Evolutionary conservation across 2,113 vertebrate species (phyloP), one percentile per base, ranked within the genome.

Genomic region (Okapia johnstoni): DNA sequence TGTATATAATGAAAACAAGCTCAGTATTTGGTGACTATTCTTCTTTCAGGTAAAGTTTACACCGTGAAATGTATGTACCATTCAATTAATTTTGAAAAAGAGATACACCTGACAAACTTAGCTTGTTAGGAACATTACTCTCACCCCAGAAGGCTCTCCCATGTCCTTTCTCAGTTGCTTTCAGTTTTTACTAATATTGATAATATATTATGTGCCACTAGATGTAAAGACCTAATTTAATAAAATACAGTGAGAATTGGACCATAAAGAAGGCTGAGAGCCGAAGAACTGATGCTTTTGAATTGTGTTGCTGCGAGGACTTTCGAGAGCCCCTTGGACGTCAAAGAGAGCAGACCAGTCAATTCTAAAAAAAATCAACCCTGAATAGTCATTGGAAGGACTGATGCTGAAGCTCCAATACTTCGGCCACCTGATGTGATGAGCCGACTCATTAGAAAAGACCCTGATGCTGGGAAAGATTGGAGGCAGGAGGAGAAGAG

Each of bases 1-100:
- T 2, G 21, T 1, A 8, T 14, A 16, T 11, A 8, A 58, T 70
- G 12, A 40, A 16, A 46, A 66, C 4, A 21, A 17, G 46, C 33
- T 19, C 30, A 23, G 14, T 46, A 6, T 70, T 46, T 48, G 14
- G 3, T 63, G 23, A 2, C 16, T 58, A 2, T 16, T 81, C 33
- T 46, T 63, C 52, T 80, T 60, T 50, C 7, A 63, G 50, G 54
- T 88, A 46, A 61, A 40, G 79, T 30, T 66, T 26, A 14, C 10
- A 7, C 2, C 19, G 50, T 36, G 70, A 85, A 28, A 46, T 3
- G 0, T 3, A 7, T 0, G 0, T 14, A 8, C 73, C 40, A 8
- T 17, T 61, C 23, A 10, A 6, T 30, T 58, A 23, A 3, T 19
- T 79, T 28, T 28, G 50, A n/a, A 23, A 36, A n/a, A 6, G 3